Evolutionary conservation across 2,888 invertebrate species (phyloP).

Genomic region (Schizaphis graminum): DNA sequence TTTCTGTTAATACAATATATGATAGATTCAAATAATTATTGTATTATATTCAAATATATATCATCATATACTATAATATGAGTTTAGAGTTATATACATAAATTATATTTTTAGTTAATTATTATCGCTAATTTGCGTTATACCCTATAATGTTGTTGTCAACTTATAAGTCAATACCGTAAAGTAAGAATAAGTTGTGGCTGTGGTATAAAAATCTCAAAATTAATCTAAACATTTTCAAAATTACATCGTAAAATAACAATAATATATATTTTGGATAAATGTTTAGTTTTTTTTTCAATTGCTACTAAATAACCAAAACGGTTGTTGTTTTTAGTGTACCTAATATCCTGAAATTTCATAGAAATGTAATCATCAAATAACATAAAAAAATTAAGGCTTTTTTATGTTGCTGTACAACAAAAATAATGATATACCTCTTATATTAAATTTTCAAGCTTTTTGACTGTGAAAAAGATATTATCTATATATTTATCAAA

Average conservation of each 20-base stretch:
- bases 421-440: neutral
- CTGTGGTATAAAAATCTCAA: neutral
- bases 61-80: no score
- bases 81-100: no score
- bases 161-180: neutral
- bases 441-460: neutral
- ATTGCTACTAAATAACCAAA: neutral
- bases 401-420: neutral
- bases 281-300: neutral
- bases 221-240: neutral
- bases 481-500: neutral
- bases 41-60: neutral
- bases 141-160: neutral
- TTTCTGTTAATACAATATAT: neutral
- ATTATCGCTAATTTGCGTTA: neutral
- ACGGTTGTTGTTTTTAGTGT: neutral
- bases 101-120: neutral
- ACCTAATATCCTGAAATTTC: neutral
- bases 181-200: neutral
- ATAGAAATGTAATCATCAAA: neutral
- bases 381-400: neutral
- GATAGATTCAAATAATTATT: neutral
- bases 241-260: neutral
- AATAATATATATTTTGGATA: neutral
- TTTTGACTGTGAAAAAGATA: neutral